A percentile compares a stretch with the other conserved stretches of the same genome.
These are phyloP conservation scores for Ochotona curzoniae DNA, from an alignment of 2,113 vertebrate genomes.

Conservation along the genomic window DNA sequence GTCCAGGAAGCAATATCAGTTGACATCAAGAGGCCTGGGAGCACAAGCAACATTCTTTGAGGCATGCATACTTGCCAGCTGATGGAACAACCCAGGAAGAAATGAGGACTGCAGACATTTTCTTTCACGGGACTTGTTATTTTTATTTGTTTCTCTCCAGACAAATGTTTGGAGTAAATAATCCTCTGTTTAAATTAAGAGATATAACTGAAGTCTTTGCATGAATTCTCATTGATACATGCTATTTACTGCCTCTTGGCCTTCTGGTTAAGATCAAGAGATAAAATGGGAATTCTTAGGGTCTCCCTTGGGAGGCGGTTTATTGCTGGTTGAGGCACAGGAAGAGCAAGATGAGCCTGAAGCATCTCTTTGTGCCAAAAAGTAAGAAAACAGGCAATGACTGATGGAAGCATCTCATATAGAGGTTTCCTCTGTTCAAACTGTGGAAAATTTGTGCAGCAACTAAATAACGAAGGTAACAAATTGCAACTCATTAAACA, in stretches of 20 bases:
- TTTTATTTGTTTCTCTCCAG: neutral
- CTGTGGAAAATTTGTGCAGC: neutral
- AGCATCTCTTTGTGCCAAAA: neutral
- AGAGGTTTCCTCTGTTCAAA: neutral
- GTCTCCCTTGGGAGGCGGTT: neutral
- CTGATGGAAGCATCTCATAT: neutral
- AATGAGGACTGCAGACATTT: neutral
- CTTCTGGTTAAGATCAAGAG: too few relatives aligned
- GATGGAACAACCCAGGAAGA: neutral
- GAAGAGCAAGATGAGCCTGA: neutral
- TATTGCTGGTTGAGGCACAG: neutral
- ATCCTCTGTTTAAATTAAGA: neutral
- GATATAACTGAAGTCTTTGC: neutral
- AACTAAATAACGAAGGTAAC: conserved; percentile 31
- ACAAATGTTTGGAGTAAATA: neutral
- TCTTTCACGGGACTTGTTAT: neutral
- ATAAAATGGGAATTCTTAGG: neutral
- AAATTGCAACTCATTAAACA: conserved; percentile 20
- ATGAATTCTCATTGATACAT: conserved; percentile 18
- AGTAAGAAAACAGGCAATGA: neutral
- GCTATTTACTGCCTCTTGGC: too few relatives aligned
- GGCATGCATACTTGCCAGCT: neutral
- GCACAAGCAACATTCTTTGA: neutral
- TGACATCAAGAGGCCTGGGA: neutral
- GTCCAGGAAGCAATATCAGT: neutral